Evolutionary conservation across 2,797 vertebrate genomes (phyloP).

Genomic region (Lepidocolaptes lacrymiger): DNA sequence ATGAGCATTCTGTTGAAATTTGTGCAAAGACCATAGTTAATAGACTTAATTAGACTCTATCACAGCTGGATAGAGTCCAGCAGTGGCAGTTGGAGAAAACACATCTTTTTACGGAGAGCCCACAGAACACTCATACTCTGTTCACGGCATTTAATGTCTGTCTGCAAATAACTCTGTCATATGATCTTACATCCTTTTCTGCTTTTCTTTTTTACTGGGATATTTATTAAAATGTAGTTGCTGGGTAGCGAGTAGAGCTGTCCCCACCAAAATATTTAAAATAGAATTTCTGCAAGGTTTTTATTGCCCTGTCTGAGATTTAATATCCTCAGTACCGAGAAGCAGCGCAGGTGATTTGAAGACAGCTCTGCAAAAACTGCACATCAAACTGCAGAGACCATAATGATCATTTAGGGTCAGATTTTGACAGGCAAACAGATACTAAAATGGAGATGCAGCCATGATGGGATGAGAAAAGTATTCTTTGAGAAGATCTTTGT

Average conservation of each 20-base stretch:
- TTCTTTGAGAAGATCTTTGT: neutral
- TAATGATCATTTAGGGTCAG: neutral
- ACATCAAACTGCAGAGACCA: neutral
- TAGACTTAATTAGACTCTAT: neutral
- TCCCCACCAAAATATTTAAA: neutral
- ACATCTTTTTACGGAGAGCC: neutral
- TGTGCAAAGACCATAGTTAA: neutral
- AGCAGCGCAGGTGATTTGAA: neutral
- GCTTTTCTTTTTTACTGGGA: neutral
- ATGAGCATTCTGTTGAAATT: neutral
- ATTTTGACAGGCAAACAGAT: neutral
- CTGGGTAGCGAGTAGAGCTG: neutral
- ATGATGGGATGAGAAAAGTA: neutral
- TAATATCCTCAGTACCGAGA: neutral
- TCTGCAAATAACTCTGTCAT: neutral
- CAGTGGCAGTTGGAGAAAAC: neutral
- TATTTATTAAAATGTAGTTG: neutral
- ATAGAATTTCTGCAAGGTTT: neutral
- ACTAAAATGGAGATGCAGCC: neutral
- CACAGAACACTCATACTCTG: neutral
- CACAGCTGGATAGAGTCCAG: neutral
- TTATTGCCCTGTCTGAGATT: neutral
- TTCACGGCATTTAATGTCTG: neutral
- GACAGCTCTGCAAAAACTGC: neutral
- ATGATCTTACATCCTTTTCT: neutral